Conservation (phyloP, 2,888 invertebrate genomes). For the Artemia sp. region DNA sequence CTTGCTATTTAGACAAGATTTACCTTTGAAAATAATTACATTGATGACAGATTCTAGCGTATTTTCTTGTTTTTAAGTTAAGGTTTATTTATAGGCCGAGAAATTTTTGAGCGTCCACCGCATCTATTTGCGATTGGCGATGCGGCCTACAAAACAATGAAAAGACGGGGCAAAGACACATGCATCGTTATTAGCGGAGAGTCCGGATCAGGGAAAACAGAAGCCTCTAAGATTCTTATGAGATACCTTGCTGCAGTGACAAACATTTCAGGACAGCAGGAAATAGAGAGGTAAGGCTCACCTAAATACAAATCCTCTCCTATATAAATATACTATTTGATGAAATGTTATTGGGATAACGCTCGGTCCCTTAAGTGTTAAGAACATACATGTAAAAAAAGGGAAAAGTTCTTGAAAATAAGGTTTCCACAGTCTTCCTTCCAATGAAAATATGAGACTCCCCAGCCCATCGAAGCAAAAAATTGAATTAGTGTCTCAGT, state of each 20-base stretch:
- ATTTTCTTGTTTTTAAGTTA: no score
- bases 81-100: constrained; percentile 45
- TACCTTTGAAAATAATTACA: no score
- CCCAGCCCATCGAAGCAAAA: no score
- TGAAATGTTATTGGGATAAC: background rate
- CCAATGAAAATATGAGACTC: no score
- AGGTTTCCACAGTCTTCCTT: no score
- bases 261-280: constrained; percentile 71
- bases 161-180: constrained; percentile 74
- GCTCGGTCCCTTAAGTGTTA: no score
- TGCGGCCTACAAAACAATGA: constrained; percentile 81
- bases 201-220: constrained; percentile 95
- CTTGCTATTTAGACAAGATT: no score
- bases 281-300: constrained; percentile 69
- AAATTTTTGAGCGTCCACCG: constrained; percentile 89
- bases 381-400: no score
- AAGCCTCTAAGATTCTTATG: constrained; percentile 98
- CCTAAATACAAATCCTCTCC: background rate
- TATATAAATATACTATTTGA: background rate
- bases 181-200: constrained; percentile 97
- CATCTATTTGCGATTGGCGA: constrained; percentile 98
- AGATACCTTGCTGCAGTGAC: constrained; percentile 94
- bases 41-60: no score
- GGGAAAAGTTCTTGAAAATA: no score
- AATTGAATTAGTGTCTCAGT: background rate